Conservation (phyloP, 2,797 vertebrate genomes). For the Streptopelia turtur region DNA sequence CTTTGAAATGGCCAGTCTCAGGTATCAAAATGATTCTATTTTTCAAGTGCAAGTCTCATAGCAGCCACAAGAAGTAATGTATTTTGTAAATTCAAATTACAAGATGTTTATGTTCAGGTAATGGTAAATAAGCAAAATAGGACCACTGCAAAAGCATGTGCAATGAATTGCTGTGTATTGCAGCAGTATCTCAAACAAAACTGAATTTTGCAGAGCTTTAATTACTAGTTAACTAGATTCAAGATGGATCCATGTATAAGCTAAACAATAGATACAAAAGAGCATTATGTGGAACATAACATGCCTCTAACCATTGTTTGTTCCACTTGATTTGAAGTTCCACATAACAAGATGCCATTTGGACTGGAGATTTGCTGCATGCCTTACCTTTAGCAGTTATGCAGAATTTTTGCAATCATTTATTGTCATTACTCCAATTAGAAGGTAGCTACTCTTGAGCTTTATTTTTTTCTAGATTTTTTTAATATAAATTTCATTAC, state of each 20-base stretch:
- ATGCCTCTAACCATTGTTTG: slow-evolving; percentile 63
- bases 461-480: background rate
- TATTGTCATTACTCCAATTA: slow-evolving; percentile 9
- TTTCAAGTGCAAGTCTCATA: background rate
- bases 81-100: background rate
- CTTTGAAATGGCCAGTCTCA: background rate
- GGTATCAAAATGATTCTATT: background rate
- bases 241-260: slow-evolving; percentile 51
- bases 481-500: background rate
- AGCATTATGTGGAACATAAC: slow-evolving; percentile 51
- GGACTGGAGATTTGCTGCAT: slow-evolving; percentile 39
- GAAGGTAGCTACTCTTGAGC: background rate
- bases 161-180: background rate
- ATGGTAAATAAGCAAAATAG: background rate
- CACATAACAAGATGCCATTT: slow-evolving; percentile 41
- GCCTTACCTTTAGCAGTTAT: slow-evolving; percentile 36
- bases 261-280: slow-evolving; percentile 62
- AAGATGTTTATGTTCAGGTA: background rate
- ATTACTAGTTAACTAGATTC: slow-evolving; percentile 55
- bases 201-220: slow-evolving; percentile 46
- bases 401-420: slow-evolving; percentile 32
- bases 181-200: background rate
- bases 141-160: background rate
- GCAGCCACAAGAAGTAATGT: background rate
- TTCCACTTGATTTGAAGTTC: slow-evolving; percentile 60